These are phyloP conservation scores for Muscidifurax raptorellus DNA, from an alignment of 1,140 invertebrate genomes.

Conservation along the genomic window DNA sequence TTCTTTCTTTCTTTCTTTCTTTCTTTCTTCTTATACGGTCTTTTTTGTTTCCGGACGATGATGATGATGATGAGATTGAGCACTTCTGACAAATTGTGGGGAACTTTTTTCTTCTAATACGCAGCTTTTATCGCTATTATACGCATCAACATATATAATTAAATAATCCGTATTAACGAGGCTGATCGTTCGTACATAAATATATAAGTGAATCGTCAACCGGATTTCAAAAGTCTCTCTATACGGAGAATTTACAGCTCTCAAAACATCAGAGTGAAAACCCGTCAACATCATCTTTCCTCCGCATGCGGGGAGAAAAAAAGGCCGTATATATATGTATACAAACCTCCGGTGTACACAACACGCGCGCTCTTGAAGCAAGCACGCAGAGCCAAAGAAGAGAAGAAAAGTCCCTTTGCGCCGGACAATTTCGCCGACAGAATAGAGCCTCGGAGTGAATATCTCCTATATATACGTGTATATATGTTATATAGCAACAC, in stretches of 20 bases:
- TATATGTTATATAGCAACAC: constrained; percentile 22
- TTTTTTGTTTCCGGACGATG: neutral
- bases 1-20: constrained; percentile 13
- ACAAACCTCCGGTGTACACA: neutral
- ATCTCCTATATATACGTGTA: constrained; percentile 7
- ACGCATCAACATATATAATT: too few relatives aligned
- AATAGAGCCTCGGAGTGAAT: constrained; percentile 51
- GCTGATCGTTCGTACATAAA: too few relatives aligned
- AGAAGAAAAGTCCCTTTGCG: constrained; percentile 53
- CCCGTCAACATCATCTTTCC: neutral
- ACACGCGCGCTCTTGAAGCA: neutral
- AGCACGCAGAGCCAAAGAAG: neutral
- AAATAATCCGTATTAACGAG: too few relatives aligned
- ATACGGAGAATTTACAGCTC: too few relatives aligned
- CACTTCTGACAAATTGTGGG: neutral
- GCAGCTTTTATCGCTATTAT: neutral
- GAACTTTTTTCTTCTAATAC: neutral
- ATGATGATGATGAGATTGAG: neutral
- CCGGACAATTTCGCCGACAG: constrained; percentile 60
- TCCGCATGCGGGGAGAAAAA: neutral
- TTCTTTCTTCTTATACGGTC: neutral
- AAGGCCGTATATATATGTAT: too few relatives aligned
- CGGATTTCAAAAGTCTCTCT: too few relatives aligned
- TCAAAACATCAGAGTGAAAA: neutral
- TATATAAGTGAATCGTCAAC: too few relatives aligned